phyloP scores from a whole-genome alignment of 2,113 vertebrate genomes.

The Syngnathus scovelli region DNA sequence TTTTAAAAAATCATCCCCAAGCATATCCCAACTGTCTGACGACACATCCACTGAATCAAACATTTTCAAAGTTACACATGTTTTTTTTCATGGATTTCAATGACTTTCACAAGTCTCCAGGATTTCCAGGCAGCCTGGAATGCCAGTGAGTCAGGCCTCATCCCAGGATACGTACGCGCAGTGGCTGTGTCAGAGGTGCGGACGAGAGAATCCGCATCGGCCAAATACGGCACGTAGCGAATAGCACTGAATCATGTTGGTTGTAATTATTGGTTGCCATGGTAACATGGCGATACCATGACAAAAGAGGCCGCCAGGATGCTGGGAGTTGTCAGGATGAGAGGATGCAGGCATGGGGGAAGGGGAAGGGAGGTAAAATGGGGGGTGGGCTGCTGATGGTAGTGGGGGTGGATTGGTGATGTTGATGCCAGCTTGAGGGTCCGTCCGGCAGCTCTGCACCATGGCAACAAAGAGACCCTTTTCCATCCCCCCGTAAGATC shows the following conservation, averaged over 20 bases:
- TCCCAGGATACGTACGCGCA: neutral
- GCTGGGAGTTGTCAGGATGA: slow-evolving; percentile 9
- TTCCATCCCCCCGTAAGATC: neutral
- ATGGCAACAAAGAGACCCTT: slow-evolving; percentile 43
- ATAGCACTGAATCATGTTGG: slow-evolving; percentile 7
- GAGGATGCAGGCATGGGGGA: neutral
- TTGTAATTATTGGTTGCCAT: neutral
- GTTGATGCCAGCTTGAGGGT: slow-evolving; percentile 25
- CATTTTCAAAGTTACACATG: neutral
- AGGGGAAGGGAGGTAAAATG: slow-evolving; percentile 7
- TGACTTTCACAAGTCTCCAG: neutral
- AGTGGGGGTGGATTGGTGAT: slow-evolving; percentile 13
- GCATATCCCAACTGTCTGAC: neutral
- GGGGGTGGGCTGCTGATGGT: slow-evolving; percentile 12
- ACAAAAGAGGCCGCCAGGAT: neutral
- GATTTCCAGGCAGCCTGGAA: neutral
- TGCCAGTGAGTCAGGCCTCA: neutral
- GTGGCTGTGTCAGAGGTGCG: neutral
- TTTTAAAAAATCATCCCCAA: neutral
- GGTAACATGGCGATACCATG: slow-evolving; percentile 3
- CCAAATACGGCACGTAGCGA: neutral
- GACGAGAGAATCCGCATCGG: neutral
- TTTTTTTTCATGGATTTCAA: neutral
- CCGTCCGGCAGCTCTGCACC: slow-evolving; percentile 2
- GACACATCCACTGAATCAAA: neutral